Evolutionary conservation across 1,140 invertebrate genomes (phyloP).

Genomic region (honey bee (Apis mellifera)): Amel_HAv3.1 CM009932.2:9944001-9944500

Average conservation of each 20-base stretch:
- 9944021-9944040: not conserved
- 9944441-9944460: not conserved
- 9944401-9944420: not conserved
- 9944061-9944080: not conserved
- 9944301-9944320: slow-evolving; percentile 13
- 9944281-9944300: not conserved
- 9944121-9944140: not conserved
- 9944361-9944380: not conserved
- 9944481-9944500: not conserved
- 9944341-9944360: slow-evolving; percentile 5
- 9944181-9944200: not conserved
- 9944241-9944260: slow-evolving; percentile 10
- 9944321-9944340: not conserved
- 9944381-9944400: not conserved
- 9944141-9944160: not conserved
- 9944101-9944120: not conserved
- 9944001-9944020: no score
- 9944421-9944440: no score
- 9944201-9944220: not conserved
- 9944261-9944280: not conserved
- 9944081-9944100: not conserved
- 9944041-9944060: not conserved
- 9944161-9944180: no score
- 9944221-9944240: not conserved
- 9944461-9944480: not conserved